A percentile compares a stretch with the other conserved stretches of the same genome.
phyloP scores from a whole-genome alignment of 2,888 invertebrate genomes.

The Archips crataeganus region DNA sequence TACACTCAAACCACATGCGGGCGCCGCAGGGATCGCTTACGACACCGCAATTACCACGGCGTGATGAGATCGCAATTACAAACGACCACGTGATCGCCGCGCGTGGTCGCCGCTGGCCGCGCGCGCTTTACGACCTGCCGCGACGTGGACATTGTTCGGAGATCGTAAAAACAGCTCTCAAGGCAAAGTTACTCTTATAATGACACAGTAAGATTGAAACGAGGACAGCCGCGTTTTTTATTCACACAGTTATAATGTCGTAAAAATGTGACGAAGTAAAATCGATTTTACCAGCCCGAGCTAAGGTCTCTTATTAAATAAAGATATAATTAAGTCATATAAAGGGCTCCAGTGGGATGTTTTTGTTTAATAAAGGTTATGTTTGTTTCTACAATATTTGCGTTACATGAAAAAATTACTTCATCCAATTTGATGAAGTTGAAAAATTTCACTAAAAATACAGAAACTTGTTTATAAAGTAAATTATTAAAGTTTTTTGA shows the following conservation, averaged over 20 bases:
- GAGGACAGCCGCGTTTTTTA: not conserved
- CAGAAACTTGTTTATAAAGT: not conserved
- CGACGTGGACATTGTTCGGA: slow-evolving; percentile 14
- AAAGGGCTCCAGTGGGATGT: not conserved
- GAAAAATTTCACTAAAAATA: not conserved
- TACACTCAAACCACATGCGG: not conserved
- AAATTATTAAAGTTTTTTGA: not conserved
- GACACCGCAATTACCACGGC: slow-evolving; percentile 1
- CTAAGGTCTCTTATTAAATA: not conserved
- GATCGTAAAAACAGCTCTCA: slow-evolving; percentile 27
- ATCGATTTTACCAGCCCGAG: not conserved
- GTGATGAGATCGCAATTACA: slow-evolving; percentile 5
- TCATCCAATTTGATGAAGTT: not conserved
- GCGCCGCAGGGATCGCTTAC: slow-evolving; percentile 1
- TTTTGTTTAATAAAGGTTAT: not conserved
- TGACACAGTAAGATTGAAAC: not conserved
- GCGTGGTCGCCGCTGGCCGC: not conserved
- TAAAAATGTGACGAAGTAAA: slow-evolving; percentile 23
- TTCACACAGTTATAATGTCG: slow-evolving; percentile 17
- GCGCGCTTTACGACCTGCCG: slow-evolving; percentile 14
- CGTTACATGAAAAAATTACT: not conserved
- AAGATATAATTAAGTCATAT: not conserved
- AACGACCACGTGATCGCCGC: not conserved
- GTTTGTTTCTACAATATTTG: not conserved
- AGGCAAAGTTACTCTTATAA: slow-evolving; percentile 19